These are phyloP conservation scores for Umimayanthus chanpuru DNA, from an alignment of 92 coral and sea anemone species.

Conservation along the genomic window DNA sequence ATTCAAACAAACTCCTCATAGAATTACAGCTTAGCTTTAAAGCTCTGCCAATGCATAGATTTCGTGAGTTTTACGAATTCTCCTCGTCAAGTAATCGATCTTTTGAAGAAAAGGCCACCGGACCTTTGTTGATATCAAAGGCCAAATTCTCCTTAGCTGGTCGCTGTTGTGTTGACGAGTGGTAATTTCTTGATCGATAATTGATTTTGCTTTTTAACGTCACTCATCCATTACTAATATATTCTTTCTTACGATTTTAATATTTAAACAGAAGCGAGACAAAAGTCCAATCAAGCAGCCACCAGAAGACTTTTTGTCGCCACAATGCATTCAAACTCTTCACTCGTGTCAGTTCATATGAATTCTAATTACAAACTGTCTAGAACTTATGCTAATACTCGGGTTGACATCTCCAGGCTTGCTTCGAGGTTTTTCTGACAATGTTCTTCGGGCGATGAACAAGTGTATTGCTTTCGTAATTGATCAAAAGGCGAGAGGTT, in stretches of 20 bases:
- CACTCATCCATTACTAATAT: conserved; percentile 27
- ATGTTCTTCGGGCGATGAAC: background rate
- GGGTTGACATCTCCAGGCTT: background rate
- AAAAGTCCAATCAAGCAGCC: conserved; percentile 35
- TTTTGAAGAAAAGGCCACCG: background rate
- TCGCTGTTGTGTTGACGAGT: conserved; percentile 60
- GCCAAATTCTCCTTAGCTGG: conserved; percentile 78
- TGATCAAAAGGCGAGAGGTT: background rate
- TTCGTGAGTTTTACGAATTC: background rate
- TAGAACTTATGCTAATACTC: conserved; percentile 72
- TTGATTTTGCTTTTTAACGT: conserved; percentile 36
- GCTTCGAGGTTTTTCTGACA: conserved; percentile 47
- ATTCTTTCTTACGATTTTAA: conserved; percentile 39
- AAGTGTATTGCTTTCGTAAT: conserved; percentile 2
- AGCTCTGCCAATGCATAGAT: background rate
- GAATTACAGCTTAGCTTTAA: background rate
- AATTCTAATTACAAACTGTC: conserved; percentile 73
- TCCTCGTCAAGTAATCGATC: background rate
- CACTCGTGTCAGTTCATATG: conserved; percentile 54
- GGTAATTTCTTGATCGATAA: conserved; percentile 51
- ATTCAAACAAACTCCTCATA: background rate
- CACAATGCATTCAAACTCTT: conserved; percentile 39
- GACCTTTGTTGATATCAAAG: conserved; percentile 51
- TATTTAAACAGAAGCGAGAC: conserved; percentile 58
- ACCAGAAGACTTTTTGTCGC: conserved; percentile 50